These are phyloP conservation scores for Tetramorium simillimum DNA, from an alignment of 1,140 invertebrate genomes.

Conservation along the genomic window DNA sequence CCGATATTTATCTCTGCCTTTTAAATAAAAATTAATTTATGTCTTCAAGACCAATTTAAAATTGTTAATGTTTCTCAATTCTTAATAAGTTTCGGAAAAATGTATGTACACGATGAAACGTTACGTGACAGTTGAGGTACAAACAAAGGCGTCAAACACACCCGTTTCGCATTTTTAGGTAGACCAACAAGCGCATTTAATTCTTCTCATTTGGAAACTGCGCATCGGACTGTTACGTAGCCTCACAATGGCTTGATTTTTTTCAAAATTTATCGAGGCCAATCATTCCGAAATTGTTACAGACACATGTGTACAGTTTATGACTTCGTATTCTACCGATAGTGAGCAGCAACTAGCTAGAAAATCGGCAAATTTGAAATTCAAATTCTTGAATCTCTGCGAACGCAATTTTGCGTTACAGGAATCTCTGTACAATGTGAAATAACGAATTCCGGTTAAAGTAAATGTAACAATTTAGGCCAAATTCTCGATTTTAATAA, in stretches of 20 bases:
- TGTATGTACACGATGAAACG: neutral
- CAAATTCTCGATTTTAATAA: neutral
- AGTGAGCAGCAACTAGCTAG: slow-evolving; percentile 28
- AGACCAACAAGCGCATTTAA: neutral
- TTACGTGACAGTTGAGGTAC: neutral
- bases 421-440: slow-evolving; percentile 28
- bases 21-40: neutral
- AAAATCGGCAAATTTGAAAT: slow-evolving; percentile 46
- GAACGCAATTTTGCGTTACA: slow-evolving; percentile 25
- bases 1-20: no score
- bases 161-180: neutral
- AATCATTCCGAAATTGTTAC: slow-evolving; percentile 30
- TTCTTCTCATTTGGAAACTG: neutral
- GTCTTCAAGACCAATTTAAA: neutral
- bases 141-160: neutral
- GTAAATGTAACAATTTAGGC: slow-evolving; percentile 12
- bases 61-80: neutral
- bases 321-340: slow-evolving; percentile 27
- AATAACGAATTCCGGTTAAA: slow-evolving; percentile 36
- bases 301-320: slow-evolving; percentile 33
- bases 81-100: neutral
- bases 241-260: neutral
- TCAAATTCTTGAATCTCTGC: slow-evolving; percentile 40
- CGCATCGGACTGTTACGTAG: neutral
- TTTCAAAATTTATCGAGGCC: neutral